These are phyloP conservation scores for Lampropteryx suffumata DNA, from an alignment of 2,888 invertebrate species.

Conservation along the genomic window DNA sequence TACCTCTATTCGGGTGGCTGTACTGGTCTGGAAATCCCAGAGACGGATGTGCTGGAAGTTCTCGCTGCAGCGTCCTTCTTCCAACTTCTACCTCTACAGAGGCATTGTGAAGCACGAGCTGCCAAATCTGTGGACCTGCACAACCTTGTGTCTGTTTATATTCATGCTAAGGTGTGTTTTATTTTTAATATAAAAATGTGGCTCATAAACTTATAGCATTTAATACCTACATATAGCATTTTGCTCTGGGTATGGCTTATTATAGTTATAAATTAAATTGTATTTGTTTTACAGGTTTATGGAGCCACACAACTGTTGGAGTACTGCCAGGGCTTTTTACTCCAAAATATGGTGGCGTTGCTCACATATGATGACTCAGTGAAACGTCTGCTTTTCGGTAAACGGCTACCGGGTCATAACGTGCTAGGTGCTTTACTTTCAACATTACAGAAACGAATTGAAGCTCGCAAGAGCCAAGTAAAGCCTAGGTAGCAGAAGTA, in stretches of 20 bases:
- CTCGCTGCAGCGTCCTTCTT: constrained; percentile 97
- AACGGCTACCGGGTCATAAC: constrained; percentile 94
- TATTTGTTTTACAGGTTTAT: constrained; percentile 85
- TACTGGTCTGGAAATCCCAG: constrained; percentile 88
- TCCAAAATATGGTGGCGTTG: constrained; percentile 97
- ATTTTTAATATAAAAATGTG: background rate
- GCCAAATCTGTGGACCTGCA: constrained; percentile 92
- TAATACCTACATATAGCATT: too few species aligned
- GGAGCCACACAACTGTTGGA: constrained; percentile 93
- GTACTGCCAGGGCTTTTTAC: constrained; percentile 94
- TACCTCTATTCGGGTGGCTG: constrained; percentile 96
- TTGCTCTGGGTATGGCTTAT: too few species aligned
- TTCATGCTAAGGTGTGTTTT: constrained; percentile 91
- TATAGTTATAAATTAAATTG: too few species aligned
- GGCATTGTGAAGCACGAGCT: constrained; percentile 93
- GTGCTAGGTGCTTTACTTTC: constrained; percentile 91
- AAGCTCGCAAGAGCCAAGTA: constrained; percentile 81
- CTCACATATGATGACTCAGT: constrained; percentile 95
- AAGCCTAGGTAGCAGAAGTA: constrained; percentile 65
- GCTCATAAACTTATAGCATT: background rate
- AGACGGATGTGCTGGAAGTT: constrained; percentile 91
- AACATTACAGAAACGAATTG: constrained; percentile 92
- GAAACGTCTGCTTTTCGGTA: constrained; percentile 93
- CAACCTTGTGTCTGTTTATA: constrained; percentile 95
- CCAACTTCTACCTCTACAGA: constrained; percentile 91